These are phyloP conservation scores for Criorhina ranunculi DNA, from an alignment of 2,888 invertebrate species.

Conservation along the genomic window DNA sequence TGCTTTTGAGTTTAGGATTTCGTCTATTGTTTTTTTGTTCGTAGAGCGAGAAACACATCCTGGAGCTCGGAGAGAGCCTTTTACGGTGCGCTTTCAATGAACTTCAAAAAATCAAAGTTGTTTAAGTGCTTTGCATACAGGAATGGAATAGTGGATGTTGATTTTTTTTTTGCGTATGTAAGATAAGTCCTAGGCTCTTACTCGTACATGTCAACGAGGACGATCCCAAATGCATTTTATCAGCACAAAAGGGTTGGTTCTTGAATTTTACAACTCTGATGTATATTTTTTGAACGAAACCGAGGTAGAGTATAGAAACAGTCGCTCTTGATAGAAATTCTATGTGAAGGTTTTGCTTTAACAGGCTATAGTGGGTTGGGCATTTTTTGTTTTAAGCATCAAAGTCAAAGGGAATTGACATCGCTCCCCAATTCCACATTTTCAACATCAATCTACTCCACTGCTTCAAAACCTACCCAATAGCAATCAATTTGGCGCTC, in stretches of 20 bases:
- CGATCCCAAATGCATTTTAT: not conserved
- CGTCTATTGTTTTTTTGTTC: conserved; percentile 6
- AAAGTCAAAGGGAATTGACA: no score
- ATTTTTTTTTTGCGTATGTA: conserved; percentile 18
- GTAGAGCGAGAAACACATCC: not conserved
- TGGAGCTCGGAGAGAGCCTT: conserved; percentile 18
- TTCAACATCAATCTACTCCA: no score
- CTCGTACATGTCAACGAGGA: not conserved
- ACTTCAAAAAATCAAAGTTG: conserved; percentile 48
- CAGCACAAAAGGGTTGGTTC: not conserved
- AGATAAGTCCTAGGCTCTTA: not conserved
- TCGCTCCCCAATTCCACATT: no score
- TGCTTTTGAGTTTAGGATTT: conserved; percentile 43
- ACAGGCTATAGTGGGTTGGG: no score
- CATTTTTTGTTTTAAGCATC: no score
- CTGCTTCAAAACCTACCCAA: no score
- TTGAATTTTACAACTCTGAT: not conserved
- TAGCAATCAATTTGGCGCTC: no score
- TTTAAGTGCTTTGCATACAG: conserved; percentile 71
- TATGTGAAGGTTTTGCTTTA: not conserved
- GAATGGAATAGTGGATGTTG: conserved; percentile 43
- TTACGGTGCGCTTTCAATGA: conserved; percentile 29
- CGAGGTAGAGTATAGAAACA: no score
- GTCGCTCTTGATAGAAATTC: not conserved
- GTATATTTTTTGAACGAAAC: not conserved